phyloP scores from a whole-genome alignment of 1,140 invertebrate genomes.

The Lordiphosa mommai region DNA sequence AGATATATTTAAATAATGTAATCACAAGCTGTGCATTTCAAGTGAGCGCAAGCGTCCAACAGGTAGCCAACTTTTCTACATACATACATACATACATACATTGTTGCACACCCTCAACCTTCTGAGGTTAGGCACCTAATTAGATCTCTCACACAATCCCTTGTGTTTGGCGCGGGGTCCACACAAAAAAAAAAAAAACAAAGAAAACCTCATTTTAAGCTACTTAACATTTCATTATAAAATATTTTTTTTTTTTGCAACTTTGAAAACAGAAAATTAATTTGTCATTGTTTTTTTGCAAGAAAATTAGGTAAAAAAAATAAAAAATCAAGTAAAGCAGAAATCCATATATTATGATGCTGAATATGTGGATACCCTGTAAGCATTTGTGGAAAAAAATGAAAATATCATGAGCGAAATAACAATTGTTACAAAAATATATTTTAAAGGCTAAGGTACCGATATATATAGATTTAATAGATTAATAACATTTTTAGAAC shows the following conservation, averaged over 20 bases:
- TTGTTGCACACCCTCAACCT: constrained; percentile 32
- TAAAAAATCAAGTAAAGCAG: too few species aligned
- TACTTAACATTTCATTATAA: constrained; percentile 20
- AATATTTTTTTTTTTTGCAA: not conserved
- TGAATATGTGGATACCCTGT: too few species aligned
- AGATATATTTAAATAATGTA: constrained; percentile 23
- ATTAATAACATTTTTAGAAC: too few species aligned
- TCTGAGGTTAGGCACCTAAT: constrained; percentile 36
- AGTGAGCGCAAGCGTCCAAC: constrained; percentile 38
- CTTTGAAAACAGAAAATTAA: not conserved
- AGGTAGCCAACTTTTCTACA: constrained; percentile 47
- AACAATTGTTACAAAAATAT: too few species aligned
- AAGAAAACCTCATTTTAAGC: constrained; percentile 35
- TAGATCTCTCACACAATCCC: constrained; percentile 33
- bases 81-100: constrained; percentile 32
- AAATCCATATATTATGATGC: too few species aligned
- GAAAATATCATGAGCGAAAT: too few species aligned
- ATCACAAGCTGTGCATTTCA: constrained; percentile 49
- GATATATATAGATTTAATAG: too few species aligned
- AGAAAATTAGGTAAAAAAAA: too few species aligned
- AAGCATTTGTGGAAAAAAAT: too few species aligned
- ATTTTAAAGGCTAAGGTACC: too few species aligned
- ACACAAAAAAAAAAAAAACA: constrained; percentile 7
- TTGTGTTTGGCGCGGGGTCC: not conserved
- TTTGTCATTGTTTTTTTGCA: not conserved